Conservation (phyloP, 2,113 vertebrate species). For the rat (Rattus norvegicus) region GRCr8 NC_086023.1:55261001-55261500, state of each 20-base stretch:
- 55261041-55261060: background rate
- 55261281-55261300: no score
- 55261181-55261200: background rate
- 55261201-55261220: background rate
- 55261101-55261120: background rate
- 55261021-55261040: background rate
- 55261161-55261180: background rate
- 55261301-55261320: background rate
- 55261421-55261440: no score
- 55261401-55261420: background rate
- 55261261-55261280: background rate
- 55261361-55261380: background rate
- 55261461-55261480: background rate
- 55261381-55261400: background rate
- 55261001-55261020: slow-evolving; percentile 17
- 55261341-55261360: background rate
- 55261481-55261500: background rate
- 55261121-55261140: background rate
- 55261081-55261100: background rate
- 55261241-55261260: background rate
- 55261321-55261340: background rate
- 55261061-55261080: background rate
- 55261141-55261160: background rate
- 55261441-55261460: background rate
- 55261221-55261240: background rate